Conservation (phyloP, 2,113 vertebrate genomes). For the Mystacornis crossleyi region DNA sequence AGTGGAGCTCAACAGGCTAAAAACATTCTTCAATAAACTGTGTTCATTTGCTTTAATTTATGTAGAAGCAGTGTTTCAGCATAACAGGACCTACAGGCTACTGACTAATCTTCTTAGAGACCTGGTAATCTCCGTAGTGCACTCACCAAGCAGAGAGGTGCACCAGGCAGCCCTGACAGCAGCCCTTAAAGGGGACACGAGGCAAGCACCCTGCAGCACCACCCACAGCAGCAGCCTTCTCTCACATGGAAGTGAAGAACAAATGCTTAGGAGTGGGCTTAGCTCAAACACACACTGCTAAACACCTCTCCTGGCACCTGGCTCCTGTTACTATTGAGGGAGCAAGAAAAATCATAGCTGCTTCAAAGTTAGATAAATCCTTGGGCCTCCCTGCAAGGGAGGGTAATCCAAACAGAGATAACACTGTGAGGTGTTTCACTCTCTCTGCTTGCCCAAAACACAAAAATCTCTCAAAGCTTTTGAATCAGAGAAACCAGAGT, state of each 20-base stretch:
- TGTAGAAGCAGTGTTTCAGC: background rate
- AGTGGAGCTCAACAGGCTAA: background rate
- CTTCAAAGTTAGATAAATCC: background rate
- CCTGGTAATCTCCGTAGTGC: conserved; percentile 29
- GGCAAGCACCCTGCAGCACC: background rate
- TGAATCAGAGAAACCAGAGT: background rate
- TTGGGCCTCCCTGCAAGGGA: background rate
- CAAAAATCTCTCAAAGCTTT: background rate
- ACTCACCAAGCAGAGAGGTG: background rate
- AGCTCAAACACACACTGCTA: background rate
- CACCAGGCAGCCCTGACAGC: background rate
- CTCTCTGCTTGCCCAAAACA: background rate
- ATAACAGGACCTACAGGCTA: background rate
- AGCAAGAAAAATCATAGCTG: background rate
- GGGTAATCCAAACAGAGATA: background rate
- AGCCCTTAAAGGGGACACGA: background rate
- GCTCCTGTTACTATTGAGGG: background rate
- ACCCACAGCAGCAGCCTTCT: background rate
- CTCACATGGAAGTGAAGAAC: rapidly evolving
- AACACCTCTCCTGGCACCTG: background rate
- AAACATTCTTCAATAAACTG: background rate
- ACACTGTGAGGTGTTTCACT: background rate
- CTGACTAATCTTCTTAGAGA: conserved; percentile 57
- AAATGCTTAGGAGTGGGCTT: background rate
- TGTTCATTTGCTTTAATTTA: background rate